A percentile compares a stretch with the other conserved stretches of the same genome.
Evolutionary conservation across 2,113 vertebrate species (phyloP).

Genomic region (Epinephelus lanceolatus): DNA sequence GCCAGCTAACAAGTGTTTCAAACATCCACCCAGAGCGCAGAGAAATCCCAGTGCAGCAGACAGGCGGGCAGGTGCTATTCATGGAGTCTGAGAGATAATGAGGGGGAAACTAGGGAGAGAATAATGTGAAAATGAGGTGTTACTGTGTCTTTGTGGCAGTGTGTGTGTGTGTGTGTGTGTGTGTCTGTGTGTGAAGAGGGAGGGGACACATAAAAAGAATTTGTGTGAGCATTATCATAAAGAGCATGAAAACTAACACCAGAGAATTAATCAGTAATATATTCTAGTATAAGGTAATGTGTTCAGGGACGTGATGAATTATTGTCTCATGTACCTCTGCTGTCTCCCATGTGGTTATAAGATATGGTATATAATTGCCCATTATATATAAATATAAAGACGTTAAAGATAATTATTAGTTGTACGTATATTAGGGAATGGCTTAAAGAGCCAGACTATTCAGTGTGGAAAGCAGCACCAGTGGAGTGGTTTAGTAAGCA

Average conservation of each 20-base stretch:
- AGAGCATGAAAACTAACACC: constrained; percentile 19
- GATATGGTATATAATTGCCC: constrained; percentile 17
- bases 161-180: not conserved
- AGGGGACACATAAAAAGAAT: not conserved
- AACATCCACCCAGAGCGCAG: constrained; percentile 48
- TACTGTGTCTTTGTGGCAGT: constrained; percentile 25
- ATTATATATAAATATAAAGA: too few species aligned
- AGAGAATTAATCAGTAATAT: constrained; percentile 14
- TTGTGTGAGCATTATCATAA: constrained; percentile 16
- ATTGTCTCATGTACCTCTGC: not conserved
- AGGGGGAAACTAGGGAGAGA: constrained; percentile 52
- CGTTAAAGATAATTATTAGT: constrained; percentile 10
- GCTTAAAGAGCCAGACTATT: too few species aligned
- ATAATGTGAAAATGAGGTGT: constrained; percentile 46
- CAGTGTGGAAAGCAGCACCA: not conserved
- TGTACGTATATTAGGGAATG: not conserved
- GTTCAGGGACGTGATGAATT: not conserved
- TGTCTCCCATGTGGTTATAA: not conserved
- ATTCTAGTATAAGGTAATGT: not conserved
- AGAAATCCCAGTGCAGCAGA: constrained; percentile 60
- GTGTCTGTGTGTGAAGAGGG: not conserved
- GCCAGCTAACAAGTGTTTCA: constrained; percentile 70
- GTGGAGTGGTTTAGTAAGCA: not conserved
- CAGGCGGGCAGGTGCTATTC: constrained; percentile 71
- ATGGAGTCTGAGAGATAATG: constrained; percentile 73